Conservation (phyloP, 2,113 vertebrate genomes). For the Ochotona curzoniae region DNA sequence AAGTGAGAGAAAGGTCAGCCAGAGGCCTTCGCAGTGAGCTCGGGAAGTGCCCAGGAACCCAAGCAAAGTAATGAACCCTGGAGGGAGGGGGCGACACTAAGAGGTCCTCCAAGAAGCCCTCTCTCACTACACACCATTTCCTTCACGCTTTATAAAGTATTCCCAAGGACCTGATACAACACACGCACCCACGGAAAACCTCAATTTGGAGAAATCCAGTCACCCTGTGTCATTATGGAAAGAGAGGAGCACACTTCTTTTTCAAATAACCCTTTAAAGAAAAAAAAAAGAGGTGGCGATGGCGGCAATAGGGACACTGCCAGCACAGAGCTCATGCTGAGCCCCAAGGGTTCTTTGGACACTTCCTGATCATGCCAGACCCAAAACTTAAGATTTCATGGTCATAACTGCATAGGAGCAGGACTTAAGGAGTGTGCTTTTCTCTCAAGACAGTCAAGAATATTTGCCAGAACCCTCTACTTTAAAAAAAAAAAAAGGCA, state of each 20-base stretch:
- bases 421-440: not conserved
- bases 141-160: slow-evolving; percentile 5
- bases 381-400: slow-evolving; percentile 6
- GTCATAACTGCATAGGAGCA: not conserved
- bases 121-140: not conserved
- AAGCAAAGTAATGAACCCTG: slow-evolving; percentile 25
- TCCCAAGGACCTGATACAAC: not conserved
- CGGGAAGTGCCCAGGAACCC: slow-evolving; percentile 37
- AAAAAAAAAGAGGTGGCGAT: not conserved
- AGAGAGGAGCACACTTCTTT: not conserved
- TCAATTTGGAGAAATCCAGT: slow-evolving; percentile 2
- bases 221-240: slow-evolving; percentile 1
- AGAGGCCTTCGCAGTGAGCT: slow-evolving; percentile 38
- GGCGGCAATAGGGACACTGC: not conserved
- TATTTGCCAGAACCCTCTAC: not conserved
- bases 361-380: not conserved
- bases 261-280: not conserved
- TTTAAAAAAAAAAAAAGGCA: not conserved
- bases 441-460: not conserved
- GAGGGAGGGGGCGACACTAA: not conserved
- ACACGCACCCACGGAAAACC: not conserved
- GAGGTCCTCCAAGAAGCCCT: not conserved
- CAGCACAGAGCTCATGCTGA: not conserved
- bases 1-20: slow-evolving; percentile 69
- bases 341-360: not conserved